Evolutionary conservation across 2,888 invertebrate genomes (phyloP), one percentile per base, ranked within the genome.

Genomic region (Spilosoma lubricipeda): DNA sequence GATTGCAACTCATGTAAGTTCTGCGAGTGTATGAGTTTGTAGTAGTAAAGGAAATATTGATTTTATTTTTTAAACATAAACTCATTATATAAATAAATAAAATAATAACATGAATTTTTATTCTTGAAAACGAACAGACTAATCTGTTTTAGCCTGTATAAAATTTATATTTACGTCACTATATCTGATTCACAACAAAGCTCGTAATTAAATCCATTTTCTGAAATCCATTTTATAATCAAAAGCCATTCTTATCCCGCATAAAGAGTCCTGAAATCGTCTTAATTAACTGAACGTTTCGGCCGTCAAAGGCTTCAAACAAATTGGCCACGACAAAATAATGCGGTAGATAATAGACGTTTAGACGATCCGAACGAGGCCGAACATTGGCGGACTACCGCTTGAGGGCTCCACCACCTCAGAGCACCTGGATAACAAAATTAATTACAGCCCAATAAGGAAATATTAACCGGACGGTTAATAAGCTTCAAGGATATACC

Each of bases 401-500:
- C 92, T 91, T 86, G 70, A 76, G 76, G 76, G 76, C 67, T 67
- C 42, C 39, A 75, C 72, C 76, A 77, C 74, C 84, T 82, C 66
- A 85, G 88, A 91, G 93, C 93, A 95, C 94, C 95, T 95, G 94
- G 92, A 92, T 94, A 93, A 94, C 94, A 86, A 93, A 94, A 95
- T 95, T 95, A 95, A 95, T 95, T 95, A 95, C 91, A 91, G 90
- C 89, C 93, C 94, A 93, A 95, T 95, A 93, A 93, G 78, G 80
- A 77, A 80, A 84, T 95, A 95, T 95, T 95, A 95, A 95, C 95
- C 93, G 94, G 93, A 91, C 94, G 92, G 92, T 93, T 95, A 95
- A 95, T 95, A 95, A 95, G 94, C 95, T 92, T 92, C 90, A 90
- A 89, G 93, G 94, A 94, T 94, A 92, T 91, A 89, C 95, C 94